Evolutionary conservation across 2,797 vertebrate genomes (phyloP), one percentile per base, ranked within the genome.

Genomic region (Argentina silus): DNA sequence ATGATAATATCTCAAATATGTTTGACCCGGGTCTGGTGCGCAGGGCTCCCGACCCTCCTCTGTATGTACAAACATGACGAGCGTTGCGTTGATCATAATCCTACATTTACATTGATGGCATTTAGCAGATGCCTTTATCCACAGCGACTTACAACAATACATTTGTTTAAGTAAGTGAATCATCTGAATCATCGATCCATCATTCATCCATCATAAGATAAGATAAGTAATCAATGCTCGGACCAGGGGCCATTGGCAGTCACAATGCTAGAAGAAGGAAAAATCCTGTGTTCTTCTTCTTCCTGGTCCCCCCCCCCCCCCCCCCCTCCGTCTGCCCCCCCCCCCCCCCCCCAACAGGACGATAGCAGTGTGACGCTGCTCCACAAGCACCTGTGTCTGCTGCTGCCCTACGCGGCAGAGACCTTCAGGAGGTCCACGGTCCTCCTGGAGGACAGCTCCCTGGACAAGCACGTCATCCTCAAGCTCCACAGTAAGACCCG

Each of bases 361-460:
- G 92, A 94, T 55, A 87, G 86, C 87, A 95, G 93, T 64, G 90
- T 93, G 56, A 82, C 62, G 8, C 78, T 95, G 78, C 93, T 95
- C 19, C 90, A 91, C 63, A 94, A 94, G 44, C 94, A 95, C 82
- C 86, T 95, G 50, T 89, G 90, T 73, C 87, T 95, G 81, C 85
- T 95, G 81, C 86, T 95, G 48, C 93, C 93, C 0, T 94, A 92
- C n/a, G 93, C 94, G 19, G 83, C 91, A 0, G 94, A 95, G 83
- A 94, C 93, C 10, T 93, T 95, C 73, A 84, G 82, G 75, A 90
- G 94, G 72, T 93, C 94, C 45, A 91, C 87, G 15, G 81, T 92
- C 63, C 88, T 95, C 70, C 64, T 95, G 72, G 89, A 93, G 83
- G 92, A 93, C 77, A 94, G 92, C 78, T 90, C 85, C 8, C 78